phyloP scores from a whole-genome alignment of 1,140 invertebrate species.

The Pogonomyrmex barbatus region DNA sequence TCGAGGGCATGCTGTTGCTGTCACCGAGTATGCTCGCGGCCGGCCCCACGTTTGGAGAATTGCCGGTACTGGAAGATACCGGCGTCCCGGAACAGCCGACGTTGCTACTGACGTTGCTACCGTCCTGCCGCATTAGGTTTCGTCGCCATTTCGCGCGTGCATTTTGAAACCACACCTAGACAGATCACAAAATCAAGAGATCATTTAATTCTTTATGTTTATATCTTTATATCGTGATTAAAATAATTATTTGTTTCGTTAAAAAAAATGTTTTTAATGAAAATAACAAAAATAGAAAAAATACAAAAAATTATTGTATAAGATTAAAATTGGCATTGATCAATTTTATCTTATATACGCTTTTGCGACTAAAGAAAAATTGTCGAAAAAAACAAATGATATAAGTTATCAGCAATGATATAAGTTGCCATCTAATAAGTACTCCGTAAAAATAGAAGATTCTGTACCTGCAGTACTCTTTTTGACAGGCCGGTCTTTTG shows the following conservation, averaged over 20 bases:
- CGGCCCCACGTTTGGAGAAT: slow-evolving; percentile 82
- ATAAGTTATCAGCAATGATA: background rate
- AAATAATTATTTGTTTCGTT: background rate
- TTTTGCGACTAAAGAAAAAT: background rate
- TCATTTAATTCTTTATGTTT: background rate
- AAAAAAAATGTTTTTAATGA: background rate
- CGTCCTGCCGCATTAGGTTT: slow-evolving; percentile 92
- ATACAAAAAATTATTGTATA: background rate
- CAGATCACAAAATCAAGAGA: background rate
- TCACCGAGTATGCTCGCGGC: slow-evolving; percentile 82
- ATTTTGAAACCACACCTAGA: slow-evolving; percentile 99
- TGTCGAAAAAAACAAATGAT: background rate
- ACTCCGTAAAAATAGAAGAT: background rate
- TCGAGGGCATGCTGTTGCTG: slow-evolving; percentile 85
- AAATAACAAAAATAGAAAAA: background rate
- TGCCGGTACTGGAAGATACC: slow-evolving; percentile 82
- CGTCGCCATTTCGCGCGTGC: slow-evolving; percentile 97
- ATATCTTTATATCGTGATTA: background rate
- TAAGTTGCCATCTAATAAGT: background rate
- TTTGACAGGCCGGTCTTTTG: slow-evolving; percentile 99
- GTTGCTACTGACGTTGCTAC: slow-evolving; percentile 78
- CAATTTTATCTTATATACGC: background rate
- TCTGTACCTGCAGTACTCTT: slow-evolving; percentile 95
- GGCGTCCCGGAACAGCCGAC: slow-evolving; percentile 84
- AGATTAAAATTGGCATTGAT: background rate